A percentile compares a stretch with the other conserved stretches of the same genome.
Conservation (phyloP, 53 echinoderm and acorn worm species). For the Echinarachnius parma region DNA sequence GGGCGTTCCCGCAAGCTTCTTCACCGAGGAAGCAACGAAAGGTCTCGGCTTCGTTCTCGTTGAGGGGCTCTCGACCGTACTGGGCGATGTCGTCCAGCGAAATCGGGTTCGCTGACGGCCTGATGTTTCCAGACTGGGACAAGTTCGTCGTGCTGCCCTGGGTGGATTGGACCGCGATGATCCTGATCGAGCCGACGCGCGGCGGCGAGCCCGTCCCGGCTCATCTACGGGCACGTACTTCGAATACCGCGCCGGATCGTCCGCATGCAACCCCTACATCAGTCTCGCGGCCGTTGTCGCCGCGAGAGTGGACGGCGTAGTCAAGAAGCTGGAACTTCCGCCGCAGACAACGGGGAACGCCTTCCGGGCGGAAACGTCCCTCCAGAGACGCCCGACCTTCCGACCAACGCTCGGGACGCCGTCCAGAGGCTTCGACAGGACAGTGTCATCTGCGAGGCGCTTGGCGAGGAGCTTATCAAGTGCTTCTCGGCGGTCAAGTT, state of each 20-base stretch:
- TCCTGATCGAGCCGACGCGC: too few relatives aligned
- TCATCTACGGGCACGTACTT: slow-evolving; percentile 15
- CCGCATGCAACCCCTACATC: slow-evolving; percentile 18
- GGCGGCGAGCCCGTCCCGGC: too few relatives aligned
- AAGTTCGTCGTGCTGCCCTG: too few relatives aligned
- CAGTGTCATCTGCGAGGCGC: slow-evolving; percentile 9
- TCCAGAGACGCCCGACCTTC: slow-evolving; percentile 4
- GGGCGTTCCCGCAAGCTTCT: too few relatives aligned
- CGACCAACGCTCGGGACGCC: slow-evolving; percentile 21
- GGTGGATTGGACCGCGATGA: too few relatives aligned
- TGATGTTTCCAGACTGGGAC: too few relatives aligned
- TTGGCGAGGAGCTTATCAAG: slow-evolving; percentile 50
- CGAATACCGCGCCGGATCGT: slow-evolving; percentile 12
- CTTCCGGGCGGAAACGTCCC: background rate
- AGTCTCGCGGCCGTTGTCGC: slow-evolving; percentile 37
- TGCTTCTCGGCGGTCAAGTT: slow-evolving; percentile 25
- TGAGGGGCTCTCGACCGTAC: too few relatives aligned
- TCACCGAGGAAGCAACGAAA: too few relatives aligned
- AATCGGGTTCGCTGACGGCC: too few relatives aligned
- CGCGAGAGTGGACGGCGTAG: slow-evolving; percentile 46
- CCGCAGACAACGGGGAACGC: background rate
- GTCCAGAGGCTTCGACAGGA: slow-evolving; percentile 18
- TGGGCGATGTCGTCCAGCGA: too few relatives aligned
- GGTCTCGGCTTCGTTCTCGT: too few relatives aligned
- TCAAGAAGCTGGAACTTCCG: slow-evolving; percentile 29